These are phyloP conservation scores for Pygocentrus nattereri DNA, from an alignment of 2,797 vertebrate genomes.

Conservation along the genomic window DNA sequence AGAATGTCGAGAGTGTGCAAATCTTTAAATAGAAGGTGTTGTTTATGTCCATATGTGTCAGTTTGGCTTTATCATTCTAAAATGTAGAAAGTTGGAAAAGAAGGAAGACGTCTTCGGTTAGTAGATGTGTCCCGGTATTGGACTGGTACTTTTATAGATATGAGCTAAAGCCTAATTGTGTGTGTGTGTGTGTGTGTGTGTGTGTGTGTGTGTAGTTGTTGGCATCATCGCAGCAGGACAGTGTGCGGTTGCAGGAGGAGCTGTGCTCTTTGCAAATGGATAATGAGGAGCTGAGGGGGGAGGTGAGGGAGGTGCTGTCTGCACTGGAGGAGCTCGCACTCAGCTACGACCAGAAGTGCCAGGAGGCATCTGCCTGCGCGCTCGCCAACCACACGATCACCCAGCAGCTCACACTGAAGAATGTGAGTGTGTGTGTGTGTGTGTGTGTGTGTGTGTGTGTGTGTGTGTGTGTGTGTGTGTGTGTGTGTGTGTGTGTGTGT, in stretches of 20 bases:
- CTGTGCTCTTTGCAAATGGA: slow-evolving; percentile 90
- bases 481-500: too few species aligned
- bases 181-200: neutral
- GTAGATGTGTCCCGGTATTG: too few species aligned
- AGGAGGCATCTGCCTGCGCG: slow-evolving; percentile 84
- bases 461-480: too few species aligned
- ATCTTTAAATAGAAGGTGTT: too few species aligned
- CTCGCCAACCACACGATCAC: slow-evolving; percentile 83
- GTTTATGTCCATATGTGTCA: too few species aligned
- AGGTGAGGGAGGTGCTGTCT: slow-evolving; percentile 88
- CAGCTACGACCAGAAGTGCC: slow-evolving; percentile 87
- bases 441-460: too few species aligned
- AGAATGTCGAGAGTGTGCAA: too few species aligned
- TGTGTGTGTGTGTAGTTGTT: slow-evolving; percentile 78
- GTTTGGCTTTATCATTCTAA: too few species aligned
- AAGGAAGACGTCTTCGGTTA: too few species aligned
- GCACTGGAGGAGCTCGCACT: slow-evolving; percentile 87
- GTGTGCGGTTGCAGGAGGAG: slow-evolving; percentile 92
- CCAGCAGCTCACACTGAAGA: slow-evolving; percentile 89
- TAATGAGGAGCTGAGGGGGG: slow-evolving; percentile 86
- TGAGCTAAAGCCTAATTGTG: neutral
- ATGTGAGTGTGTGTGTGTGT: too few species aligned
- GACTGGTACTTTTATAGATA: neutral
- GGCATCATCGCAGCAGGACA: slow-evolving; percentile 88
- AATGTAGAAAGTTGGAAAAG: too few species aligned